Percentiles rank a stretch among this genome's conserved stretches.
Evolutionary conservation across 2,888 invertebrate species (phyloP).

Genomic region (Ernsta delagoae): DNA sequence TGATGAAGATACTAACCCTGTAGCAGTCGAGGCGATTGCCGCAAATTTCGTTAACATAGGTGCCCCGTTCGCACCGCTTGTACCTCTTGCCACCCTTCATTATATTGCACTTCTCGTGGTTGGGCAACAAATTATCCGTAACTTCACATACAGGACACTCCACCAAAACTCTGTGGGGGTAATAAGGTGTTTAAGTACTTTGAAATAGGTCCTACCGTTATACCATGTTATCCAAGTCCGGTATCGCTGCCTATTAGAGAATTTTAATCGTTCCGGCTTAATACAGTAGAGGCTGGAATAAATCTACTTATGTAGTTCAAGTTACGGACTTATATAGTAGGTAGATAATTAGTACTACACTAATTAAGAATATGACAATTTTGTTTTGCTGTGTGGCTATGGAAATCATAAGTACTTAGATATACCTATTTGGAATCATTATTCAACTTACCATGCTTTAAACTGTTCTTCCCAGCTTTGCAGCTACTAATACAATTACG

Average conservation of each 20-base stretch:
- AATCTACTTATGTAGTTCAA: too few relatives aligned
- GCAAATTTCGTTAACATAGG: slow-evolving; percentile 68
- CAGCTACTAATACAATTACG: background rate
- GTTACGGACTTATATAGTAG: too few relatives aligned
- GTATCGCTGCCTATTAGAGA: too few relatives aligned
- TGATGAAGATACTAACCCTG: slow-evolving; percentile 55
- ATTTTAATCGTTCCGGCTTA: too few relatives aligned
- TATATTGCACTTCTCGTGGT: slow-evolving; percentile 62
- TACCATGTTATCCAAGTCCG: too few relatives aligned
- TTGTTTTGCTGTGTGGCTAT: too few relatives aligned
- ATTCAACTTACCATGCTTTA: background rate
- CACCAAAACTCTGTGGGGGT: slow-evolving; percentile 53
- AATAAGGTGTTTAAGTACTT: background rate
- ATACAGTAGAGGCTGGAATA: too few relatives aligned
- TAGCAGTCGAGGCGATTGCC: slow-evolving; percentile 69
- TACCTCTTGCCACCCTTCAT: slow-evolving; percentile 57
- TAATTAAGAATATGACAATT: too few relatives aligned
- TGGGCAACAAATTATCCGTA: slow-evolving; percentile 55
- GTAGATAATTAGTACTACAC: too few relatives aligned
- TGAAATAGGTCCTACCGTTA: too few relatives aligned
- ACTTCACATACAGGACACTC: slow-evolving; percentile 72
- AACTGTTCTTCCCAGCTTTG: background rate
- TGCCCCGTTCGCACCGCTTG: slow-evolving; percentile 66
- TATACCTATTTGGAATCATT: too few relatives aligned
- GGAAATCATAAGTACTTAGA: too few relatives aligned